Percentiles rank a stretch among this genome's conserved stretches.
phyloP scores from a whole-genome alignment of 2,113 vertebrate species.

The Onychostruthus taczanowskii region DNA sequence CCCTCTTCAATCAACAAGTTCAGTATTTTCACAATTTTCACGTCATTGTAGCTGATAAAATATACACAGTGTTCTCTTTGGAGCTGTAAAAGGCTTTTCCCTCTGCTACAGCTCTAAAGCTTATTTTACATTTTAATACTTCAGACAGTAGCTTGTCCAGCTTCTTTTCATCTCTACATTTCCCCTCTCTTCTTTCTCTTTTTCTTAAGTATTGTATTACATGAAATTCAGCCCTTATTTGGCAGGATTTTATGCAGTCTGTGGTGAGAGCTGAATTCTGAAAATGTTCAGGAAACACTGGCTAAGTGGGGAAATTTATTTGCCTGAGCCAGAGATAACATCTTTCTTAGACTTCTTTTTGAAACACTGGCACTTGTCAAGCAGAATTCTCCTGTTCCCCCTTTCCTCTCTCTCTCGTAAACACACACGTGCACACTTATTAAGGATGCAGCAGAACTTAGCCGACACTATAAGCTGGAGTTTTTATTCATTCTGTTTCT shows the following conservation, averaged over 20 bases:
- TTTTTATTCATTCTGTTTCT: slow-evolving; percentile 57
- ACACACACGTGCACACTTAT: slow-evolving; percentile 22
- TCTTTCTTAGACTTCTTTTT: slow-evolving; percentile 60
- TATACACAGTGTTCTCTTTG: not conserved
- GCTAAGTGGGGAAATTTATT: slow-evolving; percentile 65
- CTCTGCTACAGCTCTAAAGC: slow-evolving; percentile 3
- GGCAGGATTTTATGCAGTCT: slow-evolving; percentile 64
- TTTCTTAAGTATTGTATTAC: slow-evolving; percentile 57
- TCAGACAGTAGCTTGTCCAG: slow-evolving; percentile 43
- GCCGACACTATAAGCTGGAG: slow-evolving; percentile 3
- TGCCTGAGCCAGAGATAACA: slow-evolving; percentile 56
- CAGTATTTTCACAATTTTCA: slow-evolving; percentile 38
- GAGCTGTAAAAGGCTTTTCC: slow-evolving; percentile 27
- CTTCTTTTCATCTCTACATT: slow-evolving; percentile 49
- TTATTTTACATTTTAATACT: slow-evolving; percentile 59
- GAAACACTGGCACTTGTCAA: slow-evolving; percentile 64
- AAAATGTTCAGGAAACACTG: slow-evolving; percentile 57
- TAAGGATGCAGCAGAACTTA: slow-evolving; percentile 38
- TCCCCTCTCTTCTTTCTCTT: not conserved
- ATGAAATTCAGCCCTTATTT: slow-evolving; percentile 58
- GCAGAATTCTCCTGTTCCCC: slow-evolving; percentile 45
- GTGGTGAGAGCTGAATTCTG: slow-evolving; percentile 58
- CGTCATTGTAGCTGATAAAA: slow-evolving; percentile 12
- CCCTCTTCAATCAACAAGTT: slow-evolving; percentile 37
- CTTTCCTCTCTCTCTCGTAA: not conserved